These are phyloP conservation scores for Eidolon dupreanum DNA, from an alignment of 2,797 vertebrate genomes.

Conservation along the genomic window DNA sequence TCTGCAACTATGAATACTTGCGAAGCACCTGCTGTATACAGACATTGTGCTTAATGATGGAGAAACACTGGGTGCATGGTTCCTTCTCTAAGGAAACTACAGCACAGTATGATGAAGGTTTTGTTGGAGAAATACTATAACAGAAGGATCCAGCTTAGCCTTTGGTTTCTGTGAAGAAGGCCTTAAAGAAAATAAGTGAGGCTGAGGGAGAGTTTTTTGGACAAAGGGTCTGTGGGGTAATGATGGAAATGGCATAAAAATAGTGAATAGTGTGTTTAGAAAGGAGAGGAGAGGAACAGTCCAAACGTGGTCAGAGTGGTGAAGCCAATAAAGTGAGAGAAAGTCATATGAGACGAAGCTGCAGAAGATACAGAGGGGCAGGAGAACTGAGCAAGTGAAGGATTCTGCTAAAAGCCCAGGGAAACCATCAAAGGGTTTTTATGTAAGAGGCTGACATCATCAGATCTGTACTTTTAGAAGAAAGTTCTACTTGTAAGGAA, in stretches of 20 bases:
- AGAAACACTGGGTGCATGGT: fast-evolving
- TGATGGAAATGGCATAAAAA: neutral
- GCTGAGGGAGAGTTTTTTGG: neutral
- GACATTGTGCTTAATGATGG: neutral
- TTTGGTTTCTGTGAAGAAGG: neutral
- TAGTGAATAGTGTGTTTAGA: neutral
- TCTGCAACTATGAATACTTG: neutral
- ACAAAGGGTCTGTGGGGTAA: neutral
- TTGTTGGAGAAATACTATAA: neutral
- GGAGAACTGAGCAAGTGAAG: neutral
- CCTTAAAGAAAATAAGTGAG: neutral
- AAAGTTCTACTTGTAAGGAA: neutral
- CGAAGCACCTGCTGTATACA: neutral
- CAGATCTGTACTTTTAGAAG: neutral
- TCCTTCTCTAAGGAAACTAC: neutral
- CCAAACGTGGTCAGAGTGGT: fast-evolving
- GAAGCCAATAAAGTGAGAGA: fast-evolving
- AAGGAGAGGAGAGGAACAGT: neutral
- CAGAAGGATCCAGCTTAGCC: neutral
- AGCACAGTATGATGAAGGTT: neutral
- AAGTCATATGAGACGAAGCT: neutral
- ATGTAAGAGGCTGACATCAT: neutral
- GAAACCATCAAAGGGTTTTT: neutral
- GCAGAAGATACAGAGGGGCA: too few species aligned
- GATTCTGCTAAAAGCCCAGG: neutral